Base-by-base conservation (phyloP, 2,888 invertebrate genomes). In the Cryptus viduatorius region DNA sequence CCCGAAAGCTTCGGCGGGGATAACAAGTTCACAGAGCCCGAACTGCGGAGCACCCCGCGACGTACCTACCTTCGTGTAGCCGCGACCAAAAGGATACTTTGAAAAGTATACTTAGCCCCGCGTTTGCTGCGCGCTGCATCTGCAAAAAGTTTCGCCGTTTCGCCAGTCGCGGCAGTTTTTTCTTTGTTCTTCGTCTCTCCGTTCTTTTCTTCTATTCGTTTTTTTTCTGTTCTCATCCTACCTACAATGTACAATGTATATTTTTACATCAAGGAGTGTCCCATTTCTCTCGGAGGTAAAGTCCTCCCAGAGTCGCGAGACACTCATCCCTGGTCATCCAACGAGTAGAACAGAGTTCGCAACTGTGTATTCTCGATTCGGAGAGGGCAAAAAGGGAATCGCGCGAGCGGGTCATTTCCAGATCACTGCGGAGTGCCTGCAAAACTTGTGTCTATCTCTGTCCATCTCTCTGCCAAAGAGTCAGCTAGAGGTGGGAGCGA, bases 71-170 rank as follows among this genome's bases (percentile, higher is more conserved):
- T 61, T 61, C 50, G 44, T 50, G 75, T 68, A 53, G 69, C 53
- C 29, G 65, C 59, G 73, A 75, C 68, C 78, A 72, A 42, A 16
- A 65, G 59, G 65, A 84, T 81, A 84, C 73, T 84, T 81, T 59
- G 78, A 79, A 84, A 78, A 84, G 81, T 81, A 79, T 84, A 78
- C 81, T 84, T 78, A 78, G 84, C 78, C 37, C 64, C 46, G 53
- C 53, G 53, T 16, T 53, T 44, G 46, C 65, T 44, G 16, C 69
- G n/a, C 50, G 10, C 59, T 77, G 71, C 65, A 12, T 19, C 56
- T 71, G 77, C 65, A 19, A 68, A 84, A 80, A 80, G 67, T 84
- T 80, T 73, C 56, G 64, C 46, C 77, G 80, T 81, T 84, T 81
- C 64, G 42, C 79, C 69, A 42, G 73, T 48, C 50, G 44, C 37